phyloP scores from a whole-genome alignment of 2,113 vertebrate species.

The Ochotona princeps region DNA sequence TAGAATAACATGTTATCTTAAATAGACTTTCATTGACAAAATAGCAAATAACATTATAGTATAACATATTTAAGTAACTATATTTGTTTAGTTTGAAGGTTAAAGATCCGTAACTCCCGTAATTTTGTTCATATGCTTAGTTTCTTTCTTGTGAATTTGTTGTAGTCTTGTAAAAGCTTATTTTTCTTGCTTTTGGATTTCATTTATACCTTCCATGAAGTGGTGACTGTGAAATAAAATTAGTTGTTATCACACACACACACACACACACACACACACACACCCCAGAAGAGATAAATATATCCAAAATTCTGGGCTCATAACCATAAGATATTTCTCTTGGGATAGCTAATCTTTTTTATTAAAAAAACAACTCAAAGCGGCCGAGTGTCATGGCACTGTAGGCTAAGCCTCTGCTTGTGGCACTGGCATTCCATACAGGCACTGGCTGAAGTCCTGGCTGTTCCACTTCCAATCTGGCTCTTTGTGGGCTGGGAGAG shows the following conservation, averaged over 20 bases:
- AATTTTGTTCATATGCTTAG: constrained; percentile 9
- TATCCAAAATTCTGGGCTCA: neutral
- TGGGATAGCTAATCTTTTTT: neutral
- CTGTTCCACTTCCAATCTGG: no score
- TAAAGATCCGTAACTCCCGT: neutral
- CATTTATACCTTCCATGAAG: neutral
- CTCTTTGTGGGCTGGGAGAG: no score
- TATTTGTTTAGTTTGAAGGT: constrained; percentile 22
- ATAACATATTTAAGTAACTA: neutral
- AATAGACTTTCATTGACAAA: neutral
- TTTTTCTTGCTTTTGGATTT: constrained; percentile 7
- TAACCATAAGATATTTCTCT: neutral
- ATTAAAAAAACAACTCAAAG: no score
- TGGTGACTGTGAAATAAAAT: neutral
- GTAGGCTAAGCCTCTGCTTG: no score
- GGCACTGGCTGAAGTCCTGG: no score
- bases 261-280: neutral
- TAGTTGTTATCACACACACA: neutral
- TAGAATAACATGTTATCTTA: neutral
- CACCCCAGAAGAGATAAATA: neutral
- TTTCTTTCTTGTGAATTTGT: constrained; percentile 17
- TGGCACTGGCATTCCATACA: no score
- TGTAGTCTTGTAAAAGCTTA: neutral
- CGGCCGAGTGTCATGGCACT: no score
- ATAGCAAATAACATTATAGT: neutral